These are phyloP conservation scores for Urocyon cinereoargenteus DNA, from an alignment of 2,797 vertebrate genomes.

Conservation along the genomic window DNA sequence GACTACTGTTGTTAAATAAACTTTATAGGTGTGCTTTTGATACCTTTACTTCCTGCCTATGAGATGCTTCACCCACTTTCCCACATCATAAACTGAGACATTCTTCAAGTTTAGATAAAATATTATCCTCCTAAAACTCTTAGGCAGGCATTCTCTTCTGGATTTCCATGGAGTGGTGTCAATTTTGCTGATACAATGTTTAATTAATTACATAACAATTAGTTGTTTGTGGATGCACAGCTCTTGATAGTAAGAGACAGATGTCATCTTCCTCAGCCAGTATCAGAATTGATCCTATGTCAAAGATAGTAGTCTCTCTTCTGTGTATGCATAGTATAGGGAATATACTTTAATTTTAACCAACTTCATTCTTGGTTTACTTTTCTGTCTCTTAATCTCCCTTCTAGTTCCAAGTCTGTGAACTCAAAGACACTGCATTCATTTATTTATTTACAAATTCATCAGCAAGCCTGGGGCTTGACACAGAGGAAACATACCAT, in stretches of 20 bases:
- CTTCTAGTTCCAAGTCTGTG: neutral
- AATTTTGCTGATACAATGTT: neutral
- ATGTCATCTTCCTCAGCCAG: neutral
- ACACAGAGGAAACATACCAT: neutral
- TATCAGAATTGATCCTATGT: neutral
- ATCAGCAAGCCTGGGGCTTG: neutral
- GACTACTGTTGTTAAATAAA: neutral
- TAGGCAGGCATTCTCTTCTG: neutral
- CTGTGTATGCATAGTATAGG: accelerated
- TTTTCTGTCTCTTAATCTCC: neutral
- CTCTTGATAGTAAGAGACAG: neutral
- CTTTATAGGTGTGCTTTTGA: neutral
- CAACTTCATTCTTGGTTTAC: neutral
- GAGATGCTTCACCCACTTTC: neutral
- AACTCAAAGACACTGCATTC: neutral
- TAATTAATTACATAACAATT: neutral
- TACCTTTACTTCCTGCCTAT: neutral
- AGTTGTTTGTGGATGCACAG: neutral
- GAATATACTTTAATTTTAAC: neutral
- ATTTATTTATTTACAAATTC: neutral
- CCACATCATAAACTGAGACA: neutral
- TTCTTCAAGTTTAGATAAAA: neutral
- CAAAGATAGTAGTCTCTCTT: neutral
- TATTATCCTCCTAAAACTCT: neutral
- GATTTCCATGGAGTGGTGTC: neutral